Base-by-base conservation (phyloP, 1,140 invertebrate species). In the Lerema accius region DNA sequence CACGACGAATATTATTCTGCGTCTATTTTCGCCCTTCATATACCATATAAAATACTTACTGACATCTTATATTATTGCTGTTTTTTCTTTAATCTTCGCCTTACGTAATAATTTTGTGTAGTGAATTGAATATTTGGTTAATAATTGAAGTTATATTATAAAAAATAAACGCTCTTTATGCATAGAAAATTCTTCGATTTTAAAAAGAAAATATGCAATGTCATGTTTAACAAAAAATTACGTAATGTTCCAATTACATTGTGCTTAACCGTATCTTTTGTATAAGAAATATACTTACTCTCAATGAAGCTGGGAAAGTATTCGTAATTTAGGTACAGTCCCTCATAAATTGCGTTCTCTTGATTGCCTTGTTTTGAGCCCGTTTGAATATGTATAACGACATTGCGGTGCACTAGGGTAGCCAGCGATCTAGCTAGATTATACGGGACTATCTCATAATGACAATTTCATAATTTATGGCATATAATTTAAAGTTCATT, bases 381-480 rank as follows among this genome's bases (percentile, higher is more conserved):
- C 56, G 56, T 59, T 59, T 59, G 56, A 59, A 59, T 59, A 59
- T 59, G 56, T 59, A 59, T 58, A 59, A 59, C 56, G 56, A 59
- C 56, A 59, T 59, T 59, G 28, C 56, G 43, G 48, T 39, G 28
- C 35, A 48, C 37, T 39, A 28, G 32, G 46, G 43, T 26, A 13
- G 56, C 42, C 42, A 35, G 46, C 15, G 43, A 37, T 46, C 16
- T 59, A 10, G 14, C 16, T 59, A 10, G 14, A 48, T 46, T 48
- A 46, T 37, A 43, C 16, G 19, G 28, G 42, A 58, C 26, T 35
- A 26, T 46, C 42, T 19, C 13, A 37, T 45, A 37, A 37, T 37
- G 35, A 37, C n/a, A 37, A n/a, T 1, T 37, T 37, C 35, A 11
- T 37, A 37, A 37, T 37, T 37, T 37, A 37, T 37, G 35, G 35